Percentiles rank a stretch among this genome's conserved stretches.
Evolutionary conservation across 2,888 invertebrate species (phyloP).

Genomic region (Unio pictorum): DNA sequence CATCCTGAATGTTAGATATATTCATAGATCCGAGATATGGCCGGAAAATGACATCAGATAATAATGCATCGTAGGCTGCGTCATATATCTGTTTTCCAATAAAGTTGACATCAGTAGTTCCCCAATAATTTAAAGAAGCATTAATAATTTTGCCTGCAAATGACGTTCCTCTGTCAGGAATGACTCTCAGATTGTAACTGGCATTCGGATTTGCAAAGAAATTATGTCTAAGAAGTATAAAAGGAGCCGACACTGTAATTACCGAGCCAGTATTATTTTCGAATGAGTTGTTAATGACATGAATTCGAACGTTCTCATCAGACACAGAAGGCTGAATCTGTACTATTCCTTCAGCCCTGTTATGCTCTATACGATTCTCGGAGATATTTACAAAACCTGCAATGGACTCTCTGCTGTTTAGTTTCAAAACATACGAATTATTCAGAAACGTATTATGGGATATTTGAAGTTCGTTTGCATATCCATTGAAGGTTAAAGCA

Average conservation of each 20-base stretch:
- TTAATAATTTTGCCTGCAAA: conserved; percentile 8
- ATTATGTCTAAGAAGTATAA: conserved; percentile 18
- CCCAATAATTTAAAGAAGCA: conserved; percentile 35
- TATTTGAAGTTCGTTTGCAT: too few relatives aligned
- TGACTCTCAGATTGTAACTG: conserved; percentile 16
- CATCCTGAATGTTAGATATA: conserved; percentile 13
- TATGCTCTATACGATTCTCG: neutral
- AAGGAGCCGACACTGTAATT: conserved; percentile 4
- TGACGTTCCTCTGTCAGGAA: neutral
- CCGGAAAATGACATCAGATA: conserved; percentile 13
- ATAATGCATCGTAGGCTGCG: conserved; percentile 10
- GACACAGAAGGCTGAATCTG: conserved; percentile 1
- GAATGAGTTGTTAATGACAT: conserved; percentile 4
- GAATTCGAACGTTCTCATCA: too few relatives aligned
- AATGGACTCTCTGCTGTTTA: too few relatives aligned
- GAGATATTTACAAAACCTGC: too few relatives aligned
- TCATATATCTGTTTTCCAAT: conserved; percentile 25
- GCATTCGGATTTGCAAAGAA: conserved; percentile 21
- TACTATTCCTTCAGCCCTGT: neutral
- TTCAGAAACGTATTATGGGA: too few relatives aligned
- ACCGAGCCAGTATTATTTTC: conserved; percentile 17
- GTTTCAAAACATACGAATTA: too few relatives aligned
- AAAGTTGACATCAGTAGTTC: conserved; percentile 11
- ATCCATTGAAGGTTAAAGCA: neutral
- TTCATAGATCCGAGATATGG: conserved; percentile 27